phyloP scores from a whole-genome alignment of 2,888 invertebrate species.

The Drosophila bunnanda region DNA sequence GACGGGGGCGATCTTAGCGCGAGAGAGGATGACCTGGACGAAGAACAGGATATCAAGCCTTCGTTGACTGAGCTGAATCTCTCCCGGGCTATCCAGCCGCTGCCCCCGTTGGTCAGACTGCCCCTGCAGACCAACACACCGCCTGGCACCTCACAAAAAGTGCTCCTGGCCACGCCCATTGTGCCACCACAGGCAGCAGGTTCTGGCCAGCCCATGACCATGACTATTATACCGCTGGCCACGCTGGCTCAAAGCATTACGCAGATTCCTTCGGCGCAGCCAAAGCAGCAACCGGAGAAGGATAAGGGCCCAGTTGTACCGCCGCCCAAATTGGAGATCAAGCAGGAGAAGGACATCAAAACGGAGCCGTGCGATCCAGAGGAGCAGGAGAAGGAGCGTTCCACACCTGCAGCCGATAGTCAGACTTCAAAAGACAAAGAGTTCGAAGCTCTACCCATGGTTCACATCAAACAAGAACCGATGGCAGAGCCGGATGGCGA shows the following conservation, averaged over 20 bases:
- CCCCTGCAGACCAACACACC: constrained; percentile 53
- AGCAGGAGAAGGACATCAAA: constrained; percentile 80
- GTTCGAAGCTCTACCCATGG: background rate
- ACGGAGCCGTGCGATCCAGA: constrained; percentile 69
- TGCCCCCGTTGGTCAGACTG: constrained; percentile 59
- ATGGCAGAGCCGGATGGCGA: constrained; percentile 14
- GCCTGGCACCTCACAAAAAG: constrained; percentile 74
- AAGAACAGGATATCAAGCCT: constrained; percentile 59
- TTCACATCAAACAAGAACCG: constrained; percentile 17
- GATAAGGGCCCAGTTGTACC: constrained; percentile 59
- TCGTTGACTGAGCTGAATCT: constrained; percentile 53
- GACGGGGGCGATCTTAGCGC: constrained; percentile 43
- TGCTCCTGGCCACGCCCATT: constrained; percentile 80
- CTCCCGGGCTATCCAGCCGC: constrained; percentile 44
- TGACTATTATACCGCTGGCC: constrained; percentile 82
- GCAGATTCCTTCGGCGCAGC: constrained; percentile 44
- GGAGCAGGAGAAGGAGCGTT: background rate
- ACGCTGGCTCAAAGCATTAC: constrained; percentile 72
- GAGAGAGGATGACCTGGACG: constrained; percentile 58
- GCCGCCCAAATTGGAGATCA: constrained; percentile 77
- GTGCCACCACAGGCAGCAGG: constrained; percentile 54
- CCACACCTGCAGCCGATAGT: background rate
- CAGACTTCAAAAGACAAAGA: background rate
- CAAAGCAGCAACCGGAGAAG: constrained; percentile 1
- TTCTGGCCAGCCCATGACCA: constrained; percentile 72